Evolutionary conservation across 2,113 vertebrate genomes (phyloP).

Genomic region (Platysteira castanea): DNA sequence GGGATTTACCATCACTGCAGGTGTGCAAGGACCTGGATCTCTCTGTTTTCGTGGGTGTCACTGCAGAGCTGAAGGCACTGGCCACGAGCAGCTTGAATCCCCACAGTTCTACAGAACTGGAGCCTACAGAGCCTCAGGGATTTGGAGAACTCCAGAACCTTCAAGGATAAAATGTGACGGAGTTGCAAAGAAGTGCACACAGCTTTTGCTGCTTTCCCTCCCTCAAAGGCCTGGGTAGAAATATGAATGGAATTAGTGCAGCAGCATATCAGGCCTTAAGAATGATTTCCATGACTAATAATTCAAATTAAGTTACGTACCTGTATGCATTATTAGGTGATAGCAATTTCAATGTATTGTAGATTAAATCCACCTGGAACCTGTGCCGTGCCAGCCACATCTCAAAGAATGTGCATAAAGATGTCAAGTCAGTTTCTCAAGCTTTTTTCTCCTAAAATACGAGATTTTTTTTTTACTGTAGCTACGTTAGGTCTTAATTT

Average conservation of each 20-base stretch:
- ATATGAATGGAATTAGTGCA: neutral
- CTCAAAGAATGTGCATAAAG: neutral
- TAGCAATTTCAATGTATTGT: neutral
- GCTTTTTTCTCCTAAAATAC: neutral
- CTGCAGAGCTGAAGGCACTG: too few relatives aligned
- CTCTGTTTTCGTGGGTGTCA: too few relatives aligned
- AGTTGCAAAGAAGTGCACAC: neutral
- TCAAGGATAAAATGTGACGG: neutral
- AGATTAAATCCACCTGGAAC: neutral
- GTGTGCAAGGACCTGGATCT: too few relatives aligned
- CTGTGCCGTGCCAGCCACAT: neutral
- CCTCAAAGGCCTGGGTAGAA: accelerated
- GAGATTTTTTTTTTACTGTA: neutral
- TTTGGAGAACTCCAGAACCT: neutral
- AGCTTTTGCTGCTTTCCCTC: neutral
- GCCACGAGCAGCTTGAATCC: neutral
- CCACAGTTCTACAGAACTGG: neutral
- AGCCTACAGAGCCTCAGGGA: neutral
- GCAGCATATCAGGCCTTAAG: neutral
- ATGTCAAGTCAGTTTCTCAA: neutral
- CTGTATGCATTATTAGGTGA: neutral
- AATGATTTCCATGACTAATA: neutral
- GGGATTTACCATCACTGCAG: neutral
- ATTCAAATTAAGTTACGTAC: neutral
- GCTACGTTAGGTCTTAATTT: neutral